phyloP scores from a whole-genome alignment of 2,888 invertebrate species.

The Orchesella flavescens region DNA sequence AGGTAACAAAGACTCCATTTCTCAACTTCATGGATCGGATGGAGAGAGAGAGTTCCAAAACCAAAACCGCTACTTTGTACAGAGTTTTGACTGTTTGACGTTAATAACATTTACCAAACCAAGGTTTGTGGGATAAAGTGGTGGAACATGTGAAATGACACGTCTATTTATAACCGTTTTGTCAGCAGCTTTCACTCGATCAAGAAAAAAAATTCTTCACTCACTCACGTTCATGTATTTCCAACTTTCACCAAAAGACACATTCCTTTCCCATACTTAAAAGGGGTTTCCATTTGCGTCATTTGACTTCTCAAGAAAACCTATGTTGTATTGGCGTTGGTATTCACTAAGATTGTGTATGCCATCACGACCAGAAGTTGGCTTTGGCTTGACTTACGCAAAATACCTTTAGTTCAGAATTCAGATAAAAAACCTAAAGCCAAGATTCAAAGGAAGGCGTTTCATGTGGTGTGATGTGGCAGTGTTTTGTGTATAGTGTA shows the following conservation, averaged over 20 bases:
- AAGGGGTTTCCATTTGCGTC: conserved; percentile 46
- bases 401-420: not conserved
- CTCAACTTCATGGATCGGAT: not conserved
- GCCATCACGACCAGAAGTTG: too few species aligned
- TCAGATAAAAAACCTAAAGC: not conserved
- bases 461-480: not conserved
- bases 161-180: conserved; percentile 41
- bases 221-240: conserved; percentile 17
- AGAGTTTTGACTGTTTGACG: too few species aligned
- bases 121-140: conserved; percentile 24
- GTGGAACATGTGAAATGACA: conserved; percentile 41
- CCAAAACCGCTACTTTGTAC: too few species aligned
- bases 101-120: too few species aligned
- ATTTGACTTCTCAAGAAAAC: conserved; percentile 3
- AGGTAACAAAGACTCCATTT: not conserved
- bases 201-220: not conserved
- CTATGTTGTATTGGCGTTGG: too few species aligned
- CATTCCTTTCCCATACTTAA: conserved; percentile 20
- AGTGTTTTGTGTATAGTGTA: not conserved
- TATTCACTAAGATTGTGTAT: too few species aligned
- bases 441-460: not conserved
- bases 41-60: too few species aligned
- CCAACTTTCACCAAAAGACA: conserved; percentile 37
- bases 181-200: conserved; percentile 9
- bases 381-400: not conserved